A percentile compares a stretch with the other conserved stretches of the same genome.
phyloP scores from a whole-genome alignment of 2,888 invertebrate genomes.

The Pammene aurita region DNA sequence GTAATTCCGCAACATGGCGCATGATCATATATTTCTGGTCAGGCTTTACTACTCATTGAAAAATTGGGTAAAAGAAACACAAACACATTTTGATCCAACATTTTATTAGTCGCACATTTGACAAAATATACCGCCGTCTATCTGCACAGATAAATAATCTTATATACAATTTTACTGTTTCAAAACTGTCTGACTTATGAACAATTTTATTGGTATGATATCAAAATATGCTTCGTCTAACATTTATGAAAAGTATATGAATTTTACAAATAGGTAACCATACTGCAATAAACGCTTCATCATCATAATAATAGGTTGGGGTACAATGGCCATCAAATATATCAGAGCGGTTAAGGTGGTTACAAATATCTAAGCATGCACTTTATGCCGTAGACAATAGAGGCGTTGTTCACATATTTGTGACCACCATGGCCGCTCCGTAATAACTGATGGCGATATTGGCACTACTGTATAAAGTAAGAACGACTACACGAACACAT shows the following conservation, averaged over 20 bases:
- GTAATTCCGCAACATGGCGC: no score
- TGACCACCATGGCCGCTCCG: no score
- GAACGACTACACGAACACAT: no score
- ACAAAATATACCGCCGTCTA: conserved; percentile 62
- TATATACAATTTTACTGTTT: conserved; percentile 51
- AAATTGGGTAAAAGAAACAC: conserved; percentile 12
- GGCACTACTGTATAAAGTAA: no score
- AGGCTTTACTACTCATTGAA: not conserved
- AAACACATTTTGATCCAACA: conserved; percentile 52
- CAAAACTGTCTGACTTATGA: conserved; percentile 11
- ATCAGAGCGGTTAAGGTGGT: no score
- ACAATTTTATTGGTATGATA: conserved; percentile 1
- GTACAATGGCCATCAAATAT: no score
- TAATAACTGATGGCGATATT: no score
- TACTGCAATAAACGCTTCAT: not conserved
- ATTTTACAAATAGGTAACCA: conserved; percentile 2
- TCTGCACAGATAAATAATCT: conserved; percentile 47
- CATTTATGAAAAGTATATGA: not conserved
- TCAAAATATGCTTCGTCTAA: conserved; percentile 2
- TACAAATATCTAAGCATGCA: no score
- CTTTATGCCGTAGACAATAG: no score
- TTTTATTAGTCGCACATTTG: conserved; percentile 59
- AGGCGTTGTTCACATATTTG: no score
- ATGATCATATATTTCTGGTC: no score
- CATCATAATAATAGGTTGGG: no score